Evolutionary conservation across 1,140 invertebrate genomes (phyloP), one percentile per base, ranked within the genome.

Genomic region (Eriocheir sinensis): DNA sequence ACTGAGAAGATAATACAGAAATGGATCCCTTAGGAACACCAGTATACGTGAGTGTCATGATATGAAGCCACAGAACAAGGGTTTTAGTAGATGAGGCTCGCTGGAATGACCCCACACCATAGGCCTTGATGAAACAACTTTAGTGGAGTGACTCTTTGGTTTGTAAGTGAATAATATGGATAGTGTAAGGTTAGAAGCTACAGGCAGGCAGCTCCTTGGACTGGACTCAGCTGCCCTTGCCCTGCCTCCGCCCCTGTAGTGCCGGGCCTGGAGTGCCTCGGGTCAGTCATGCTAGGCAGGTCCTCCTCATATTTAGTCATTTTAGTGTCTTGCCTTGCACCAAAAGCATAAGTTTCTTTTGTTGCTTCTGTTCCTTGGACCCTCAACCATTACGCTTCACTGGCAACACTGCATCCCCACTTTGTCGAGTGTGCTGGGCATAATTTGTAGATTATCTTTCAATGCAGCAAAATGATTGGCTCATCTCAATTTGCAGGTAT

Each of bases 401-500:
- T 72, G n/a, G 27, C 60, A 72, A n/a, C 27, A 72, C n/a, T 72
- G 60, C 60, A 72, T 72, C 60, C n/a, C 21, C 27, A 72, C 27
- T 72, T 8, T 72, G 4, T 8, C 27, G n/a, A 72, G n/a, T 72
- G 60, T 72, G 60, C n/a, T 72, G 60, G 60, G 60, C 60, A 72
- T 72, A 72, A 72, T 41, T 44, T 32, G 30, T 89, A 89, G 88
- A 32, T 89, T 89, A 44, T 44, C 30, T 89, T 89, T 89, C 88
- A 89, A 44, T n/a, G 88, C 88, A 89, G 88, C 88, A 41, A 89
- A 89, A 44, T 89, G 88, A 89, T 89, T 89, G 88, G 88, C 88
- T 89, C 88, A 40, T 89, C 88, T 72, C 60, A n/a, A 21, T 72
- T 72, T 72, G 27, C 40, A 89, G 88, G 88, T 89, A 89, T 89